Percentiles rank a stretch among this genome's conserved stretches.
phyloP scores from a whole-genome alignment of 1,140 invertebrate species.

The Ostrea denselamellosa region DNA sequence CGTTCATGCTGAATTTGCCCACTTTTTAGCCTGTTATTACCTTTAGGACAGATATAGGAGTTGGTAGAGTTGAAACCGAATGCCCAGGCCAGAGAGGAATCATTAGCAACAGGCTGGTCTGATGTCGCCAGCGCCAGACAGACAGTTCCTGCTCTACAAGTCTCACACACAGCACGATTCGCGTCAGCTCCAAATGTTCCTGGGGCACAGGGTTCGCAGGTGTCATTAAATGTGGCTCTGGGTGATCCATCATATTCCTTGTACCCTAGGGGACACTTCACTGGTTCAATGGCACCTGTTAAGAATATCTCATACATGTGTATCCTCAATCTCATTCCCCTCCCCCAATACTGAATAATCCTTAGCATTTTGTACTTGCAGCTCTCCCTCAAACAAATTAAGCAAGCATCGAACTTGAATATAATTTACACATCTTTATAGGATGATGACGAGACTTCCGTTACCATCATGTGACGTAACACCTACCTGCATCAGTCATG shows the following conservation, averaged over 20 bases:
- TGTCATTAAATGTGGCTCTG: conserved; percentile 70
- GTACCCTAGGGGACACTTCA: conserved; percentile 74
- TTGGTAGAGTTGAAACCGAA: conserved; percentile 71
- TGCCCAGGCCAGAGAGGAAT: conserved; percentile 59
- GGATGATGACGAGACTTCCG: too few species aligned
- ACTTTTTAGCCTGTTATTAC: conserved; percentile 53
- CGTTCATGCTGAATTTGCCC: too few species aligned
- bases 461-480: background rate
- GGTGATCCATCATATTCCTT: conserved; percentile 71
- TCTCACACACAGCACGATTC: conserved; percentile 65
- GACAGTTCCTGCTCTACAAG: conserved; percentile 75
- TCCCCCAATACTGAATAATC: too few species aligned
- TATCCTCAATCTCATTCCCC: too few species aligned
- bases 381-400: too few species aligned
- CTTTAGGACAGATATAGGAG: conserved; percentile 73
- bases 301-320: background rate
- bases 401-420: too few species aligned
- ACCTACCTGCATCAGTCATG: conserved; percentile 70
- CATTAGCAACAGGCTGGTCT: conserved; percentile 71
- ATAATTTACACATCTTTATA: too few species aligned
- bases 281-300: conserved; percentile 74
- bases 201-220: conserved; percentile 73
- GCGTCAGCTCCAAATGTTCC: conserved; percentile 71
- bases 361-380: too few species aligned
- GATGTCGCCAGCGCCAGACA: conserved; percentile 70